Conservation (phyloP, 1,140 invertebrate genomes). For the Cheumatopsyche charites region DNA sequence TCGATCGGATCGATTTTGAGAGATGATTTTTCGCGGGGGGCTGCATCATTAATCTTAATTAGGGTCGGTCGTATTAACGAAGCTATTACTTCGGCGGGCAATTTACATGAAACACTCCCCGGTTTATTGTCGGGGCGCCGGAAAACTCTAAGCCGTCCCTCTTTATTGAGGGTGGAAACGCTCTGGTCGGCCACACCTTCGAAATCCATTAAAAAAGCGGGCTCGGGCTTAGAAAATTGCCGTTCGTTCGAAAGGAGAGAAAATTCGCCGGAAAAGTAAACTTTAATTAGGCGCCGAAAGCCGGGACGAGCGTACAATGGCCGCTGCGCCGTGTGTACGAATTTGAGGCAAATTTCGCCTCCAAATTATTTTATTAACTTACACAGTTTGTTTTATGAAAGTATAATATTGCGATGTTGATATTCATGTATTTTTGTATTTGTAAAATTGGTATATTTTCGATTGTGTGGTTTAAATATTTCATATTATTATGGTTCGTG, state of each 20-base stretch:
- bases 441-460: too few relatives aligned
- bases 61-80: conserved; percentile 28
- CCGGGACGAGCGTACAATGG: not conserved
- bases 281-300: conserved; percentile 19
- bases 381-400: too few relatives aligned
- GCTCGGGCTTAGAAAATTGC: conserved; percentile 18
- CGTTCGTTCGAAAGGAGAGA: not conserved
- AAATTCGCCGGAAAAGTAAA: conserved; percentile 15
- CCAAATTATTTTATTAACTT: too few relatives aligned
- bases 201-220: conserved; percentile 36
- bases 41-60: conserved; percentile 33
- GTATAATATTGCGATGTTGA: too few relatives aligned
- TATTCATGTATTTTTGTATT: too few relatives aligned
- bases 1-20: not conserved
- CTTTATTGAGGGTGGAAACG: conserved; percentile 15
- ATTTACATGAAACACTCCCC: conserved; percentile 37
- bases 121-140: conserved; percentile 29
- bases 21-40: not conserved
- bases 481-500: too few relatives aligned
- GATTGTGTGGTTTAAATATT: too few relatives aligned
- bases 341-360: too few relatives aligned
- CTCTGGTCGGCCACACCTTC: conserved; percentile 30
- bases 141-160: conserved; percentile 26
- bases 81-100: conserved; percentile 30
- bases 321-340: not conserved